Base-by-base conservation (phyloP, 53 echinoderm and acorn worm species). In the Echinometra lucunter region DNA sequence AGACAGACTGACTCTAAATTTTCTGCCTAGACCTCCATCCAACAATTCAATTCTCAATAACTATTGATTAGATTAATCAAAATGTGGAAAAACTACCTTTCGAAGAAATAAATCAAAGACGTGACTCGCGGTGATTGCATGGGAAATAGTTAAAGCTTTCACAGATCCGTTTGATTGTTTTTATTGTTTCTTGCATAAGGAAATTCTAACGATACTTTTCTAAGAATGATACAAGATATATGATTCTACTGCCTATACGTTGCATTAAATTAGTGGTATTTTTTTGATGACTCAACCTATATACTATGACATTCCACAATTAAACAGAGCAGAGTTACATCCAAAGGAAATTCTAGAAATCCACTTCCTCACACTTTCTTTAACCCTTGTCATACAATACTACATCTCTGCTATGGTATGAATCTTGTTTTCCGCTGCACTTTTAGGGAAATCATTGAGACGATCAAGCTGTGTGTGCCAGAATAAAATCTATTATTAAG, bases 261-360 rank as follows among this genome's bases (percentile, higher is more conserved):
- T 37, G 75, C 75, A 75, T 40, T 2, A 40, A 30, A 75, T 75
- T 37, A 40, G 17, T 17, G 19, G 0, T 40, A 17, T 75, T 75
- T 40, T 40, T 78, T 78, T 78, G 38, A 78, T 38, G 78, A 78
- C 42, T 78, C 17, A 78, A 38, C 38, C 38, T 78, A 78, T 78
- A 40, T n/a, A n/a, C n/a, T n/a, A n/a, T n/a, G n/a, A 12, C 17
- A 78, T 78, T 78, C 23, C 19, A 42, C 38, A 18, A 78, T 1
- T 38, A 42, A 78, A 78, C n/a, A 28, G 12, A 53, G 15, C 11
- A 15, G 37, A 28, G 5, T 49, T 21, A 85, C 85, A 28, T 85
- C n/a, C 53, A 49, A n/a, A n/a, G 8, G 44, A 81, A 81, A 44
- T 81, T n/a, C n/a, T n/a, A 42, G 21, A 25, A 81, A 19, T 6